Percentiles rank a stretch among this genome's conserved stretches.
These are phyloP conservation scores for Nematolebias whitei DNA, from an alignment of 2,113 vertebrate genomes.

Conservation along the genomic window DNA sequence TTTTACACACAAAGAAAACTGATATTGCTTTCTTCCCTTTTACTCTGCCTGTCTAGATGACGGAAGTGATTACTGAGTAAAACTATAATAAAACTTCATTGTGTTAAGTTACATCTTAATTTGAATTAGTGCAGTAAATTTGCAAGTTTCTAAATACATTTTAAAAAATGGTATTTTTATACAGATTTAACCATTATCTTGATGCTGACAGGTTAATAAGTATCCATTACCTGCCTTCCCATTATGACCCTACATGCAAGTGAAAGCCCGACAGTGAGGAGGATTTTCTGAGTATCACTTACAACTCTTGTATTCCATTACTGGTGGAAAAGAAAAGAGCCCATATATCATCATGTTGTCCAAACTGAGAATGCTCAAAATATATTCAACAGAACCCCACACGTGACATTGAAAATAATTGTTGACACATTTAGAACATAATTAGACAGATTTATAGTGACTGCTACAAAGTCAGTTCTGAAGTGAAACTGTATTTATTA, in stretches of 20 bases:
- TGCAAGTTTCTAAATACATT: no score
- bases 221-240: conserved; percentile 2
- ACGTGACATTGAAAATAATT: not conserved
- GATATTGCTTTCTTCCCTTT: not conserved
- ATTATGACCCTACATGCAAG: conserved; percentile 6
- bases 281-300: conserved; percentile 27
- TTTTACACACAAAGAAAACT: not conserved
- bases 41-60: no score
- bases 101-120: no score
- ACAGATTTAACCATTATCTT: not conserved
- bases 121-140: no score
- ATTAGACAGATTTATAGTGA: not conserved
- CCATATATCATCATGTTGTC: not conserved
- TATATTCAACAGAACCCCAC: not conserved
- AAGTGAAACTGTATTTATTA: no score
- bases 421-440: not conserved
- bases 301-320: conserved; percentile 38
- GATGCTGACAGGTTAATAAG: not conserved
- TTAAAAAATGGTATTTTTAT: not conserved
- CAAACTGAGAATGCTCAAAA: not conserved
- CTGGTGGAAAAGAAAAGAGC: conserved; percentile 3
- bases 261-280: conserved; percentile 17
- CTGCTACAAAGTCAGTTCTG: not conserved
- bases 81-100: no score
- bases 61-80: not conserved